Base-by-base conservation (phyloP, 2,113 vertebrate genomes). In the Dascyllus trimaculatus region DNA sequence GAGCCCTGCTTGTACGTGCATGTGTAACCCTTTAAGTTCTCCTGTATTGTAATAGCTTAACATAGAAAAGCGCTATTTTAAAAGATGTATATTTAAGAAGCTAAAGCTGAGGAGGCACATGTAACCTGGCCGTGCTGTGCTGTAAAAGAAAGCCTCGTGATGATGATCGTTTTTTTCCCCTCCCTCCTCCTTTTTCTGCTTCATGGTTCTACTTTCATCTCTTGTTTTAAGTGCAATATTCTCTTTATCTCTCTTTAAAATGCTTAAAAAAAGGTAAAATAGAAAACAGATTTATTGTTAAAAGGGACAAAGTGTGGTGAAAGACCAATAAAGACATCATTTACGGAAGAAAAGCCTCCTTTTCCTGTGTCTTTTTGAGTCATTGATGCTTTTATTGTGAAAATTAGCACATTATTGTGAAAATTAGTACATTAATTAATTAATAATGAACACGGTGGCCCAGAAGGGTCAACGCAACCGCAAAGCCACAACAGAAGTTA, bases 1-100 rank as follows among this genome's bases (percentile, higher is more conserved):
- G 88, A 92, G 95, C 94, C 95, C 95, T 91, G 96, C 96, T 96
- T 95, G 93, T 96, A 95, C 92, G 92, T 97, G 96, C 96, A 97
- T 97, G 96, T 95, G 93, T 92, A 87, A 89, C 89, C 89, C 90
- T 83, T 90, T 64, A 80, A 81, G 84, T 93, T 94, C 89, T 94
- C 87, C 90, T 95, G 93, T 95, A 94, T 71, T 92, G 94, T 94
- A 93, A 95, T 94, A 94, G 95, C 87, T 72, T 56, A 88, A 83
- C 90, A 93, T 91, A 91, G 89, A 93, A 92, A 90, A n/a, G n/a
- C 91, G 84, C 90, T 92, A 89, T 92, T 92, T 93, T 88, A 92
- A 91, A 90, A 88, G 43, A 88, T 85, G 87, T 88, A 89, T 89
- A 85, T 86, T 87, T 79, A 91, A 95, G 89, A 94, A 90, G 91